A percentile compares a stretch with the other conserved stretches of the same genome.
Conservation (phyloP, 2,888 invertebrate genomes). For the Pheosia gnoma region DNA sequence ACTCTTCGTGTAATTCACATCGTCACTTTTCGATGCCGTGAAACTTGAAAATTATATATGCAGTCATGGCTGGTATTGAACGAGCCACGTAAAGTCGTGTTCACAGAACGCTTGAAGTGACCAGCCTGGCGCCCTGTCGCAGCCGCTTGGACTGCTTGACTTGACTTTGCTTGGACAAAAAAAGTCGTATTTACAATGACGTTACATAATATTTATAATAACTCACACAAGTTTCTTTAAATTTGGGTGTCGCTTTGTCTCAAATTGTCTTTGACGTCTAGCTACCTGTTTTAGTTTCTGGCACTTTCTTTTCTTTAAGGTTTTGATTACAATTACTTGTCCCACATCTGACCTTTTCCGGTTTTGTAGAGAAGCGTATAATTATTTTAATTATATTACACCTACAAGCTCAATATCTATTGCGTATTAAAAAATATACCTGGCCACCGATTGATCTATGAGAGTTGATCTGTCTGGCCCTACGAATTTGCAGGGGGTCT, state of each 20-base stretch:
- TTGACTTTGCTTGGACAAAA: constrained; percentile 48
- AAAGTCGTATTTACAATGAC: constrained; percentile 34
- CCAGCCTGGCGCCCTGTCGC: constrained; percentile 30
- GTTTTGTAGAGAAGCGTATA: too few species aligned
- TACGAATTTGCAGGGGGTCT: constrained; percentile 56
- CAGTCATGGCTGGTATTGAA: constrained; percentile 24
- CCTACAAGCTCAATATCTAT: too few species aligned
- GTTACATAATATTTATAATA: too few species aligned
- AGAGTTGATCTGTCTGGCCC: constrained; percentile 50
- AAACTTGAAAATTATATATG: constrained; percentile 22
- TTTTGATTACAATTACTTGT: too few species aligned
- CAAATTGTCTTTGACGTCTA: too few species aligned
- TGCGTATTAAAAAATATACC: constrained; percentile 3
- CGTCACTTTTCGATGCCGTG: constrained; percentile 25
- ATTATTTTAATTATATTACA: too few species aligned
- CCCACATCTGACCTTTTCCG: too few species aligned
- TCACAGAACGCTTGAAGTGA: constrained; percentile 40
- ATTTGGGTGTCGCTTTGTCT: too few species aligned
- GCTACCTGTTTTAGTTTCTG: too few species aligned
- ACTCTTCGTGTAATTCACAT: constrained; percentile 32
- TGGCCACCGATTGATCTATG: constrained; percentile 37
- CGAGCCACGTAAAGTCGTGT: constrained; percentile 40
- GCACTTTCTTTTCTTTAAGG: too few species aligned
- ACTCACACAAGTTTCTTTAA: too few species aligned
- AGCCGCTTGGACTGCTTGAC: too few species aligned